phyloP scores from a whole-genome alignment of 2,888 invertebrate species.

The Agriopis marginaria region DNA sequence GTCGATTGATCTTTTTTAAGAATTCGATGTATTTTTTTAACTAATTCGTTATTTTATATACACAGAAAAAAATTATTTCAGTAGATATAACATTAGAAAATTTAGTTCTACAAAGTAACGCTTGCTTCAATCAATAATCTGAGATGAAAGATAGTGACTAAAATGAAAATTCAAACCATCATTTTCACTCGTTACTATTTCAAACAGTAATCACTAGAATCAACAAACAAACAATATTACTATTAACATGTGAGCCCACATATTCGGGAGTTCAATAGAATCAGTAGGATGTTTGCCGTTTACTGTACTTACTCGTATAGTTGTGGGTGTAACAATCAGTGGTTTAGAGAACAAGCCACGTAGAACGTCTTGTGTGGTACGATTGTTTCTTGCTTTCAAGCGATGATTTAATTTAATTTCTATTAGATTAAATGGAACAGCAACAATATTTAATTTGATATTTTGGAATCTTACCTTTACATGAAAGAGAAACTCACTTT shows the following conservation, averaged over 20 bases:
- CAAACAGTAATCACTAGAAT: neutral
- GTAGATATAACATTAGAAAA: neutral
- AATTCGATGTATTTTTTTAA: no score
- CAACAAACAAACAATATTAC: conserved; percentile 1
- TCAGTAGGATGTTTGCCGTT: conserved; percentile 12
- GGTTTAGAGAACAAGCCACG: conserved; percentile 4
- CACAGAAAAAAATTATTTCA: no score
- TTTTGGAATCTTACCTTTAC: no score
- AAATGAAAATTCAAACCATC: neutral
- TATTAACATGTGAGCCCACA: conserved; percentile 16
- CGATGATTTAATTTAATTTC: neutral
- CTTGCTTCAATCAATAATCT: neutral
- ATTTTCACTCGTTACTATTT: neutral
- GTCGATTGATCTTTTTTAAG: no score
- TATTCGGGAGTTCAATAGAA: conserved; percentile 26
- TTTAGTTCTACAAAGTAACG: neutral
- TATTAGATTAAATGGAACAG: neutral
- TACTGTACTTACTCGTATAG: conserved; percentile 1
- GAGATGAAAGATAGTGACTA: neutral
- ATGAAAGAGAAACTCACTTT: no score
- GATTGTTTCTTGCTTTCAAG: neutral
- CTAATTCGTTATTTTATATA: no score
- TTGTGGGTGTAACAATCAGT: conserved; percentile 29
- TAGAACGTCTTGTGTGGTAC: conserved; percentile 15
- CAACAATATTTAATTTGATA: neutral